Base-by-base conservation (phyloP, 2,888 invertebrate genomes). In the Poecilobothrus nobilitatus region DNA sequence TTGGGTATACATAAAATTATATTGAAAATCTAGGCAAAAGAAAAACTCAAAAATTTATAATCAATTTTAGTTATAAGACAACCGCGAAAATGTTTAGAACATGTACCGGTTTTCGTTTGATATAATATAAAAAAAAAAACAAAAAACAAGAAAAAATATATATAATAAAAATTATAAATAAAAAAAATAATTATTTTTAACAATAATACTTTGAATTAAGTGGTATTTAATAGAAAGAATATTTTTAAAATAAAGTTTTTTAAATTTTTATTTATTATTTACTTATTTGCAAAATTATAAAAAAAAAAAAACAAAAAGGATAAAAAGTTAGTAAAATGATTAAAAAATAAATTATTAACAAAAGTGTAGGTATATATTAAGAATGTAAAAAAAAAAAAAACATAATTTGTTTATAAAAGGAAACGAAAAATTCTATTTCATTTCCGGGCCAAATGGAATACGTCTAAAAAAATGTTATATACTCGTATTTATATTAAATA, bases 361-460 rank as follows among this genome's bases (percentile, higher is more conserved):
- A 27, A 10, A 7, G 37, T 37, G 37, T 7, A 37, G 8, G 10
- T 1, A 37, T 37, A 37, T 37, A 10, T 7, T 34, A 7, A 34
- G 8, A 34, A 7, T 34, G 8, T 37, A 37, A 37, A 5, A 37
- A 8, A 37, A 37, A 4, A 37, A 10, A 37, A 37, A 7, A 37
- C 7, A 37, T 37, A 37, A 7, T 5, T 37, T 37, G 10, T 27
- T 27, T 27, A 27, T 27, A 27, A 27, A 27, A 27, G 27, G 18
- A n/a, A 53, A 53, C 12, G 18, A 53, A 53, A 53, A 18, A 53
- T 44, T 53, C 15, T 53, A n/a, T 18, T 18, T 53, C 15, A 53
- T 53, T 53, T 53, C n/a, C 53, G 53, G 53, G 53, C 53, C 53
- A 53, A 53, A 53, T 53, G 53, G 53, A 53, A 53, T 53, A 53